Percentiles rank a stretch among this genome's conserved stretches.
Conservation (phyloP, 2,888 invertebrate species). For the Leptopilina drosophilae region DNA sequence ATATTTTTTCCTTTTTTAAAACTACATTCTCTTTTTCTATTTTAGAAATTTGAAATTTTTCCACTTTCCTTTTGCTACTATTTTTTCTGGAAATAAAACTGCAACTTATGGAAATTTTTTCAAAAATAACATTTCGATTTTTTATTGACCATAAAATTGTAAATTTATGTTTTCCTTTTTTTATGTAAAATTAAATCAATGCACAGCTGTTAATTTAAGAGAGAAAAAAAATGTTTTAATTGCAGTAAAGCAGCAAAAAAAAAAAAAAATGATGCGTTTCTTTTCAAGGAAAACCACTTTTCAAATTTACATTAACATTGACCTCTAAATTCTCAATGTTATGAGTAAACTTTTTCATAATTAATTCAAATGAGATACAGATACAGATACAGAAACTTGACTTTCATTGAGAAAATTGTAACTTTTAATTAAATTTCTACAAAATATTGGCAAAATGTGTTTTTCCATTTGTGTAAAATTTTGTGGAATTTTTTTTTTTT, state of each 20-base stretch:
- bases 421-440: constrained; percentile 13
- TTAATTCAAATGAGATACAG: neutral
- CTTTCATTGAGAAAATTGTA: constrained; percentile 3
- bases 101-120: no score
- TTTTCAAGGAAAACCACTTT: constrained; percentile 30
- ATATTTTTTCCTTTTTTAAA: neutral
- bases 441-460: neutral
- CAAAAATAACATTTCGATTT: no score
- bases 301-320: constrained; percentile 31
- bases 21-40: no score
- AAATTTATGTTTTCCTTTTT: no score
- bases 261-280: constrained; percentile 10
- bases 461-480: neutral
- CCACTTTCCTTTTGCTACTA: neutral
- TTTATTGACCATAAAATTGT: no score
- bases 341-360: neutral
- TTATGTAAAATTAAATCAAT: neutral
- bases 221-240: constrained; percentile 22
- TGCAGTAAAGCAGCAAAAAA: neutral
- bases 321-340: constrained; percentile 17
- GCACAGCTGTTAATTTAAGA: constrained; percentile 5
- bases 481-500: neutral
- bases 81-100: no score
- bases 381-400: constrained; percentile 5
- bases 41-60: neutral